Percentiles rank a stretch among this genome's conserved stretches.
Evolutionary conservation across 2,888 invertebrate species (phyloP).

Genomic region (Rhamnusium bicolor): DNA sequence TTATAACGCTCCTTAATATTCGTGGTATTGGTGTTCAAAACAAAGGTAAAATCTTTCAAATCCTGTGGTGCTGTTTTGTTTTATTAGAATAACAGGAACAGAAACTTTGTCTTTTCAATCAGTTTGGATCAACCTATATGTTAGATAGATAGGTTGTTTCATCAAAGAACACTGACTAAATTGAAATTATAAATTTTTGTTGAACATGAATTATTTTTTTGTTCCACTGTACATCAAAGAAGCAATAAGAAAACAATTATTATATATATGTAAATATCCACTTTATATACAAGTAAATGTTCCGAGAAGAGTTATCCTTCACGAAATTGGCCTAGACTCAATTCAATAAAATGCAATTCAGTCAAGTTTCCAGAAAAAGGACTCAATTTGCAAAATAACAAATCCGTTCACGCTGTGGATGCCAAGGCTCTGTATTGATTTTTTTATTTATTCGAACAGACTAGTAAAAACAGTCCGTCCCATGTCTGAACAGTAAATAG

Average conservation of each 20-base stretch:
- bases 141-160: not conserved
- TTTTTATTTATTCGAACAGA: slow-evolving; percentile 16
- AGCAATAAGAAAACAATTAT: slow-evolving; percentile 26
- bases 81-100: too few species aligned
- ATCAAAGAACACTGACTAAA: not conserved
- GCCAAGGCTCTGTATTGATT: slow-evolving; percentile 28
- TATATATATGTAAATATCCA: slow-evolving; percentile 31
- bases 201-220: not conserved
- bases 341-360: slow-evolving; percentile 50
- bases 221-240: not conserved
- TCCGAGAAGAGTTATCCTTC: slow-evolving; percentile 33
- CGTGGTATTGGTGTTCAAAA: too few species aligned
- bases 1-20: too few species aligned
- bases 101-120: too few species aligned
- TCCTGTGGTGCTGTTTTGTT: too few species aligned
- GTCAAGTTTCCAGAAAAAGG: slow-evolving; percentile 44
- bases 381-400: slow-evolving; percentile 49
- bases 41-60: too few species aligned
- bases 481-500: not conserved
- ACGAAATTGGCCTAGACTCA: slow-evolving; percentile 47
- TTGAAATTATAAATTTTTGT: not conserved
- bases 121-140: too few species aligned
- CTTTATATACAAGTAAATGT: slow-evolving; percentile 37
- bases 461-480: slow-evolving; percentile 10
- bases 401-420: slow-evolving; percentile 38